phyloP scores from a whole-genome alignment of 1,140 invertebrate genomes.

The Drosophila eugracilis region DNA sequence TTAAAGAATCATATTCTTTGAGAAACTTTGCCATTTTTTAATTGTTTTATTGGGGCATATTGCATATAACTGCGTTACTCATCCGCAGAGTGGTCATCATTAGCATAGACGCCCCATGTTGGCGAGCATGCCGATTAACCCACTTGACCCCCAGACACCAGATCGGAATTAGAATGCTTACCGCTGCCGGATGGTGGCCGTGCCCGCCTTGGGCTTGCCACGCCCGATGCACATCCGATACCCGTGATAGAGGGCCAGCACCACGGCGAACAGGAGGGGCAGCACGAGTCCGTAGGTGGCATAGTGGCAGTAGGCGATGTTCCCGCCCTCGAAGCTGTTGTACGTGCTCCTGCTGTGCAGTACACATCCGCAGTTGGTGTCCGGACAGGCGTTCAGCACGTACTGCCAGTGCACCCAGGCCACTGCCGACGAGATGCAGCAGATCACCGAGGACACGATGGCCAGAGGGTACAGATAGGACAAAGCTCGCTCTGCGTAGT shows the following conservation, averaged over 20 bases:
- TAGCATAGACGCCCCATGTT: slow-evolving; percentile 55
- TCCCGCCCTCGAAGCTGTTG: slow-evolving; percentile 88
- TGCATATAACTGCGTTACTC: slow-evolving; percentile 15
- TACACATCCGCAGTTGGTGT: slow-evolving; percentile 88
- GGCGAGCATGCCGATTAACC: slow-evolving; percentile 61
- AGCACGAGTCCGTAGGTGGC: slow-evolving; percentile 87
- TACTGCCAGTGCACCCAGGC: slow-evolving; percentile 89
- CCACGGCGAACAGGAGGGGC: slow-evolving; percentile 86
- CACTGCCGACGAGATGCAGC: slow-evolving; percentile 86
- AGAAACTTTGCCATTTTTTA: background rate
- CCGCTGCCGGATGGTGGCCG: slow-evolving; percentile 86
- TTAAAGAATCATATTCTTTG: background rate
- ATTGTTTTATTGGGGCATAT: slow-evolving; percentile 40
- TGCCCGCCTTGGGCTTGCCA: slow-evolving; percentile 85
- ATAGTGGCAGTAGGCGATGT: slow-evolving; percentile 88
- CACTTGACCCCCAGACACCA: slow-evolving; percentile 54
- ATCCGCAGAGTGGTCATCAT: slow-evolving; percentile 29
- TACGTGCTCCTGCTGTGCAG: slow-evolving; percentile 87
- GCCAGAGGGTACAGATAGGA: slow-evolving; percentile 86
- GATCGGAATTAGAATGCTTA: slow-evolving; percentile 73
- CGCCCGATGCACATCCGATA: slow-evolving; percentile 88
- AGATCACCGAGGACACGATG: slow-evolving; percentile 85
- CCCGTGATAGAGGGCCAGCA: slow-evolving; percentile 88
- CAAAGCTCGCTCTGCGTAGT: slow-evolving; percentile 86
- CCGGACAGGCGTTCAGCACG: slow-evolving; percentile 88